Evolutionary conservation across 2,797 vertebrate genomes (phyloP).

Genomic region (Mormyrus proboscirostris): DNA sequence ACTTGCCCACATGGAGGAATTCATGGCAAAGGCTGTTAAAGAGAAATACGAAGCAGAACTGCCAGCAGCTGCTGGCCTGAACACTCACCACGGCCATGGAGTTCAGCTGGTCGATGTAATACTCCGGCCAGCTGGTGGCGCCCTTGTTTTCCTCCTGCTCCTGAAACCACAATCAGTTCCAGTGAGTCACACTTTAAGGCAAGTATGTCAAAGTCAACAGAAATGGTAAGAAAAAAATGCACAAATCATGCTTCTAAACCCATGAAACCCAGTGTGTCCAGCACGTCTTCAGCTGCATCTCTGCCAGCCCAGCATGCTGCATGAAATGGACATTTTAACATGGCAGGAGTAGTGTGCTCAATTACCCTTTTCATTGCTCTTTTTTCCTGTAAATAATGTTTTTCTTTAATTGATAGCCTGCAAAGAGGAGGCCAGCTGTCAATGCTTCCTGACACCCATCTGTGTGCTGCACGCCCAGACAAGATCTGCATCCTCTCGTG

Average conservation of each 20-base stretch:
- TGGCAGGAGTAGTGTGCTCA: not conserved
- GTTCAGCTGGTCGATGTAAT: constrained; percentile 96
- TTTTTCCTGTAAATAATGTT: constrained; percentile 2
- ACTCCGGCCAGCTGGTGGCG: constrained; percentile 97
- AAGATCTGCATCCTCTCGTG: not conserved
- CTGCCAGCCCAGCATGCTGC: not conserved
- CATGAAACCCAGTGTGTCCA: not conserved
- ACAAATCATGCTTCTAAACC: not conserved
- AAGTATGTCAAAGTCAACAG: not conserved
- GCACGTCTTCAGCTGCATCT: not conserved
- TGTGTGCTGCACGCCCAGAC: not conserved
- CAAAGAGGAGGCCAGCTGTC: not conserved
- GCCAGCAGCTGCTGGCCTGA: not conserved
- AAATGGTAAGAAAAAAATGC: not conserved
- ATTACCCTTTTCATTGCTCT: not conserved
- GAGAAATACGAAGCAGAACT: not conserved
- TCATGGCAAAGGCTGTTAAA: not conserved
- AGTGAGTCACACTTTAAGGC: not conserved
- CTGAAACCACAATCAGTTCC: constrained; percentile 49
- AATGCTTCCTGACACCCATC: not conserved
- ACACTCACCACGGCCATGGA: constrained; percentile 97
- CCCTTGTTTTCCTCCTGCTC: constrained; percentile 98
- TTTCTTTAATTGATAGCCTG: not conserved
- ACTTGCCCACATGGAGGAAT: not conserved
- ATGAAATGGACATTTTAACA: not conserved